Evolutionary conservation across 1,140 invertebrate species (phyloP).

Genomic region (Helicoverpa armigera): DNA sequence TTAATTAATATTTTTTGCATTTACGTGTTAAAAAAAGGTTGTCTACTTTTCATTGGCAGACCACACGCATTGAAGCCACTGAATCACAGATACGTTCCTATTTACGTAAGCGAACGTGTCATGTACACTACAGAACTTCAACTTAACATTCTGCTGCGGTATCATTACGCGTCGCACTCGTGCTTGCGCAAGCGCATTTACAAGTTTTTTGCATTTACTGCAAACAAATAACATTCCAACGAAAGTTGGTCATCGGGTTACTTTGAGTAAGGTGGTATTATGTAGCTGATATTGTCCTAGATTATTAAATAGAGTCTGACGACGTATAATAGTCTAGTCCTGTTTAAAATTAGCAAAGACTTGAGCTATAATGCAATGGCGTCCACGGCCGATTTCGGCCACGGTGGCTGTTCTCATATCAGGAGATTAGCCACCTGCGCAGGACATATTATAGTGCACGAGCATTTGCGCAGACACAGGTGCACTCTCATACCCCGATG

Average conservation of each 20-base stretch:
- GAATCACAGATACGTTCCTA: neutral
- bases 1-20: no score
- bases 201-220: constrained; percentile 33
- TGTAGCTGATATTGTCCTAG: neutral
- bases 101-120: neutral
- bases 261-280: neutral
- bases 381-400: no score
- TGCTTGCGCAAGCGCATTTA: constrained; percentile 25
- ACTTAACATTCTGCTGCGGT: constrained; percentile 30
- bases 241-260: constrained; percentile 28
- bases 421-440: no score
- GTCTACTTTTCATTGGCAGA: neutral
- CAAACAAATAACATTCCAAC: constrained; percentile 25
- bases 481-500: no score
- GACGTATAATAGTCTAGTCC: no score
- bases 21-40: no score
- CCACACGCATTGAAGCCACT: neutral
- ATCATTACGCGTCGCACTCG: constrained; percentile 17
- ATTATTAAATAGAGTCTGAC: no score
- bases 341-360: no score
- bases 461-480: no score
- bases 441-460: no score
- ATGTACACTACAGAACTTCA: constrained; percentile 6
- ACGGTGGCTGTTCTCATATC: no score
- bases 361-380: no score